These are phyloP conservation scores for Eupithecia exiguata DNA, from an alignment of 2,888 invertebrate genomes.

Conservation along the genomic window DNA sequence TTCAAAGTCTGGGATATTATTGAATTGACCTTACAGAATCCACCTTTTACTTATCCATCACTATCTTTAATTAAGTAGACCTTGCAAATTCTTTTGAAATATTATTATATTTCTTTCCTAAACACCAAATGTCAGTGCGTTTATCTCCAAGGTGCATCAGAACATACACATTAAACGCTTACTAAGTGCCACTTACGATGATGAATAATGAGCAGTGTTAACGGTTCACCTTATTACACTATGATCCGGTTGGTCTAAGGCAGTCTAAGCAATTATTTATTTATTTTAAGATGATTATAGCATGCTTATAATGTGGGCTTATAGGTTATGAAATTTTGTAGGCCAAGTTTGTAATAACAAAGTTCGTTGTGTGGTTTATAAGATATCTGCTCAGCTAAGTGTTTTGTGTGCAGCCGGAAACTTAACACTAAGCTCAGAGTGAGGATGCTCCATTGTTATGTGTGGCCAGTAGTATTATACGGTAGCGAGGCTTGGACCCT, in stretches of 20 bases:
- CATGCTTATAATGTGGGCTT: slow-evolving; percentile 17
- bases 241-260: slow-evolving; percentile 20
- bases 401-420: too few relatives aligned
- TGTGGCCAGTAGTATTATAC: too few relatives aligned
- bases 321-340: slow-evolving; percentile 24
- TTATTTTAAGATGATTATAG: slow-evolving; percentile 24
- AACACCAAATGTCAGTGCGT: slow-evolving; percentile 40
- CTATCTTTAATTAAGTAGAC: slow-evolving; percentile 7
- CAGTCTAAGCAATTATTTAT: slow-evolving; percentile 18
- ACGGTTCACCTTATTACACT: slow-evolving; percentile 24
- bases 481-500: too few relatives aligned
- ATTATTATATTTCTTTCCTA: slow-evolving; percentile 24
- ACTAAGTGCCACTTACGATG: slow-evolving; percentile 29
- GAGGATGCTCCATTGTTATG: too few relatives aligned
- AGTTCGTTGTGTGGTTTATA: neutral
- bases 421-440: too few relatives aligned
- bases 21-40: neutral
- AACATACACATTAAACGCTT: slow-evolving; percentile 27
- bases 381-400: too few relatives aligned
- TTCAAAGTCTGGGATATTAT: neutral
- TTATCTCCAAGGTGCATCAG: slow-evolving; percentile 43
- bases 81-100: slow-evolving; percentile 11
- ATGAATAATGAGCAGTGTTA: slow-evolving; percentile 20
- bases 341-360: slow-evolving; percentile 11
- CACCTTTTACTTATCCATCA: slow-evolving; percentile 1